Conservation (phyloP, 2,797 vertebrate species). For the Neosilurus hyrtlii region DNA sequence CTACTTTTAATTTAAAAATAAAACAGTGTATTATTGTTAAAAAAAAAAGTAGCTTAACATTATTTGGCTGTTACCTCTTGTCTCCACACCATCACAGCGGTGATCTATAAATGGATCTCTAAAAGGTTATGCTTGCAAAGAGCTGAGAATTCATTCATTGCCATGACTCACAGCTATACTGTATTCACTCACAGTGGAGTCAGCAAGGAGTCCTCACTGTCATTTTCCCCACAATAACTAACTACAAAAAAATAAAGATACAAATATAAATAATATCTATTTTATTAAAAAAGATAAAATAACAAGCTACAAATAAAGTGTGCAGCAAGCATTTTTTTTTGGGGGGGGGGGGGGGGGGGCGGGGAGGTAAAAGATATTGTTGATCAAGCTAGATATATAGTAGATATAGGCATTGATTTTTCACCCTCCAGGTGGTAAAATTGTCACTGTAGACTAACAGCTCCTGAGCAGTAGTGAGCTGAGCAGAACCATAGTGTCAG, state of each 20-base stretch:
- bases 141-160: background rate
- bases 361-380: background rate
- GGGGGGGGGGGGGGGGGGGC: too few species aligned
- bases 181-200: background rate
- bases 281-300: too few species aligned
- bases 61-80: too few species aligned
- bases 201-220: background rate
- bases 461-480: background rate
- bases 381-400: background rate
- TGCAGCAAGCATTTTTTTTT: background rate
- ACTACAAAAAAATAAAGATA: background rate
- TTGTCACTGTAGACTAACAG: constrained; percentile 19
- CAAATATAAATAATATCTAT: too few species aligned
- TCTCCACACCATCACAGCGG: background rate
- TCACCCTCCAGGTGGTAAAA: background rate
- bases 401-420: background rate
- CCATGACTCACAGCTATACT: background rate
- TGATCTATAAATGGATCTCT: background rate
- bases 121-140: background rate
- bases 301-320: background rate
- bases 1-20: background rate
- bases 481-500: constrained; percentile 10
- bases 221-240: background rate
- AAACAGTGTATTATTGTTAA: background rate
- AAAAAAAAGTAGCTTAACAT: background rate